Evolutionary conservation across 30 jellyfish, hydroid and myxozoan species (phyloP).

Genomic region (Rhopilema esculentum): DNA sequence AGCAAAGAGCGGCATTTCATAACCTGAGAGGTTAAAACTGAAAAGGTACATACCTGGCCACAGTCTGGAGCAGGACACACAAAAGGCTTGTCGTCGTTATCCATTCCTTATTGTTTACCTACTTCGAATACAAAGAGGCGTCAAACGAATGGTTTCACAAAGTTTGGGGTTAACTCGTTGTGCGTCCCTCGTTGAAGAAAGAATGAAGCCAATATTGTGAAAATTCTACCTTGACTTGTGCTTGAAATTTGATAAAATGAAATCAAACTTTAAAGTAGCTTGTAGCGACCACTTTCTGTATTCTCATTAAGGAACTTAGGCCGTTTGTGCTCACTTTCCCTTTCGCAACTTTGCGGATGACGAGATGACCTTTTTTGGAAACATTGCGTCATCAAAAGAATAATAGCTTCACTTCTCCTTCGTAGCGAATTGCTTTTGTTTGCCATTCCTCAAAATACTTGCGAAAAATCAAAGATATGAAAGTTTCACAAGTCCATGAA

Average conservation of each 20-base stretch:
- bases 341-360: slow-evolving; percentile 46
- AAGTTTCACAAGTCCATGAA: no score
- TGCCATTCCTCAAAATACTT: no score
- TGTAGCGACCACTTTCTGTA: background rate
- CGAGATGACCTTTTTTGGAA: slow-evolving; percentile 67
- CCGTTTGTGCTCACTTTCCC: slow-evolving; percentile 37
- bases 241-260: no score
- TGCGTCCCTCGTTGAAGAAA: background rate
- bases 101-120: slow-evolving; percentile 20
- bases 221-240: background rate
- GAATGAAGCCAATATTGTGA: background rate
- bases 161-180: no score
- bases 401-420: slow-evolving; percentile 3
- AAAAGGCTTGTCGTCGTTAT: slow-evolving; percentile 70
- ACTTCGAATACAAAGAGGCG: background rate
- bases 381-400: slow-evolving; percentile 28
- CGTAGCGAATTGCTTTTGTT: slow-evolving; percentile 18
- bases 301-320: background rate
- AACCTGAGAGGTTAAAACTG: background rate
- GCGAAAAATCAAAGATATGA: no score
- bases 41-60: slow-evolving; percentile 64
- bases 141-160: no score
- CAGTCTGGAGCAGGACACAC: slow-evolving; percentile 75
- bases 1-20: background rate
- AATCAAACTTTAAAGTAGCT: no score